Base-by-base conservation (phyloP, 2,888 invertebrate genomes). In the Chalcosyrphus nemorum region DNA sequence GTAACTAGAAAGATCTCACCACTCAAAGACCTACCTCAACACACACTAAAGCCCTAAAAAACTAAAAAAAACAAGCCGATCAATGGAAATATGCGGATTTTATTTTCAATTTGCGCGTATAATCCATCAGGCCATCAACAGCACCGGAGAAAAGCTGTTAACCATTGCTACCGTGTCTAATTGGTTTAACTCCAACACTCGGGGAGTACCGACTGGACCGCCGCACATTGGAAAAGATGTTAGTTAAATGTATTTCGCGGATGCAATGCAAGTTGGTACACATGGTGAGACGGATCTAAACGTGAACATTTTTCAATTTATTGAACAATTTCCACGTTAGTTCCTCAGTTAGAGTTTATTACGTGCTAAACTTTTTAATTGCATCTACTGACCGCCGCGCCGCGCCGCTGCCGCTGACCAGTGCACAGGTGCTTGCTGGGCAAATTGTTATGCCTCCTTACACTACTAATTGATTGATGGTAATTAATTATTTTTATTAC, bases 321-420 rank as follows among this genome's bases (percentile, higher is more conserved):
- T 50, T 59, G 38, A 59, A 59, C 71, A 71, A 57, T 71, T 71
- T 47, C 59, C 57, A 59, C 71, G 47, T 71, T 71, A 35, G 71
- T 59, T 71, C 59, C 71, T 50, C n/a, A n/a, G 59, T n/a, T 71
- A 38, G 50, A 24, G 56, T 21, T 71, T 71, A 71, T 71, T 71
- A 59, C 29, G 71, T 71, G 71, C 71, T 71, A 71, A 71, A 71
- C n/a, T 71, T 71, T 59, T 71, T 71, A 71, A 71, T 59, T 71
- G 57, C 71, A 47, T 71, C 70, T 38, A 13, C 4, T n/a, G n/a
- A n/a, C 50, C 24, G 9, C 9, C 45, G 17, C 2, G 21, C 59
- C 50, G 9, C 50, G 57, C 21, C 47, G 38, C 7, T 9, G 2
- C 6, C 9, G 2, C 38, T 27, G 5, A 19, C 32, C 24, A 24